Evolutionary conservation across 2,888 invertebrate genomes (phyloP).

Genomic region (Spodoptera littoralis): DNA sequence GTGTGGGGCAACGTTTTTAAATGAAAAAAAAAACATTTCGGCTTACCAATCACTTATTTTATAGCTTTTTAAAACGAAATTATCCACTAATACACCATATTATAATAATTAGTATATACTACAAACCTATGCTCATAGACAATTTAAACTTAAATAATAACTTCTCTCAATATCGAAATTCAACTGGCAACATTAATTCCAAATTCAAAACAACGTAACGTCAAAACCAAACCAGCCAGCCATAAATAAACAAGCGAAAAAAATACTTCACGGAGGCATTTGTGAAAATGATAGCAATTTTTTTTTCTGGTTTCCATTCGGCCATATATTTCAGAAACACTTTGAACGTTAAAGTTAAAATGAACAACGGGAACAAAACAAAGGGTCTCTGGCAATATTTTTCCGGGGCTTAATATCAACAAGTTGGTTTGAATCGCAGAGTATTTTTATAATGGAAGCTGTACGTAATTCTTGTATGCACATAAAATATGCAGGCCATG

Average conservation of each 20-base stretch:
- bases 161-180: too few relatives aligned
- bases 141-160: too few relatives aligned
- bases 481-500: slow-evolving; percentile 13
- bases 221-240: slow-evolving; percentile 10
- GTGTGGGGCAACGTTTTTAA: too few relatives aligned
- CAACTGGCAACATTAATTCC: too few relatives aligned
- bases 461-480: slow-evolving; percentile 5
- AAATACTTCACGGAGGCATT: slow-evolving; percentile 12
- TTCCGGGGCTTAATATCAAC: slow-evolving; percentile 54
- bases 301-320: slow-evolving; percentile 25
- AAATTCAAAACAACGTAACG: slow-evolving; percentile 1
- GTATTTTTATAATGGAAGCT: slow-evolving; percentile 37
- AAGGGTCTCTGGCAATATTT: slow-evolving; percentile 49
- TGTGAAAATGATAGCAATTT: slow-evolving; percentile 33
- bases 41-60: too few relatives aligned
- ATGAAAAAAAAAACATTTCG: too few relatives aligned
- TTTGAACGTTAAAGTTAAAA: slow-evolving; percentile 36
- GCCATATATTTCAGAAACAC: slow-evolving; percentile 44
- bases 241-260: slow-evolving; percentile 7
- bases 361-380: slow-evolving; percentile 52
- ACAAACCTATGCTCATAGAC: too few relatives aligned
- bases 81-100: too few relatives aligned
- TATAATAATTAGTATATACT: too few relatives aligned
- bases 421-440: slow-evolving; percentile 46
- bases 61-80: too few relatives aligned